These are phyloP conservation scores for Xylota sylvarum DNA, from an alignment of 2,888 invertebrate genomes.

Conservation along the genomic window DNA sequence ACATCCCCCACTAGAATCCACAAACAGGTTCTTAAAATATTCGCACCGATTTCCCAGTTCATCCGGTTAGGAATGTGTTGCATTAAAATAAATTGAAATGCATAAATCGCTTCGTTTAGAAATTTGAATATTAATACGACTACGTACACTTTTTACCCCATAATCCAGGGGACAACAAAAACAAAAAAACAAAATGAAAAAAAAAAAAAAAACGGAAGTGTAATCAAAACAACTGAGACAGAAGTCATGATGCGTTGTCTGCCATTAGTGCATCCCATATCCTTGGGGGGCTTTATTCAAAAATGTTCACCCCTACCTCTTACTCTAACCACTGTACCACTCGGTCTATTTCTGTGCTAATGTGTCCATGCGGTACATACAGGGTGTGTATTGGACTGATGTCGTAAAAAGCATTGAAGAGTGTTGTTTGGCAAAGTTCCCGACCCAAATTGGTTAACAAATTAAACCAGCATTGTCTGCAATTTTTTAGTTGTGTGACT, in stretches of 20 bases:
- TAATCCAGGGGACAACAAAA: slow-evolving; percentile 6
- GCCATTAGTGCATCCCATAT: slow-evolving; percentile 50
- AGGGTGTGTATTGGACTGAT: slow-evolving; percentile 51
- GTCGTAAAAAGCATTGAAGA: slow-evolving; percentile 36
- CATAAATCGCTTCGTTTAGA: slow-evolving; percentile 51
- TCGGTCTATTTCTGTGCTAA: slow-evolving; percentile 28
- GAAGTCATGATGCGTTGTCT: slow-evolving; percentile 64
- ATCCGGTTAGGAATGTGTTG: slow-evolving; percentile 39
- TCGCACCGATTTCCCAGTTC: slow-evolving; percentile 22
- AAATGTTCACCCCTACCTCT: slow-evolving; percentile 18
- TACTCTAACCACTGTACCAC: neutral
- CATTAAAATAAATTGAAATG: slow-evolving; percentile 58
- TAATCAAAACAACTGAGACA: slow-evolving; percentile 68
- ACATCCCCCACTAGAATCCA: neutral
- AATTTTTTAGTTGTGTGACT: slow-evolving; percentile 24
- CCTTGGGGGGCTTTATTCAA: slow-evolving; percentile 27
- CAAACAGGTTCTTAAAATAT: slow-evolving; percentile 20
- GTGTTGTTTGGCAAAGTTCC: slow-evolving; percentile 74
- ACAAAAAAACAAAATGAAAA: neutral
- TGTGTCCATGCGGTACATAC: slow-evolving; percentile 38
- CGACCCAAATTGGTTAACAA: slow-evolving; percentile 73
- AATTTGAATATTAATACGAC: slow-evolving; percentile 63
- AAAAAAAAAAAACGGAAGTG: slow-evolving; percentile 27
- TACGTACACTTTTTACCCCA: neutral
- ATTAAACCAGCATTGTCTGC: slow-evolving; percentile 64